A percentile compares a stretch with the other conserved stretches of the same genome.
These are phyloP conservation scores for Sisor rabdophorus DNA, from an alignment of 2,113 vertebrate genomes.

Conservation along the genomic window DNA sequence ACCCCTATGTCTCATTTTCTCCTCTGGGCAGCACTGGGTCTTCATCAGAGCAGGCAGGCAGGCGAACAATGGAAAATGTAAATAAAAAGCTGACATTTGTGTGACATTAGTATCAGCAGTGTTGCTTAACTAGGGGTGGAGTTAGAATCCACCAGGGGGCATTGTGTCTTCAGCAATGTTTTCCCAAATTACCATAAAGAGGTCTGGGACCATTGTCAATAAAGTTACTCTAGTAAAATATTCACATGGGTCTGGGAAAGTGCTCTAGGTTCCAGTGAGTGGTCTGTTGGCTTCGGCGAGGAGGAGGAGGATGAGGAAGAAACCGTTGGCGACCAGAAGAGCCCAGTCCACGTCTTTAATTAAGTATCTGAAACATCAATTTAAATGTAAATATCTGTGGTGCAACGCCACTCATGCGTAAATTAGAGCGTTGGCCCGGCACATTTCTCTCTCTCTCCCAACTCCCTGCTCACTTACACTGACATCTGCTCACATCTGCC, in stretches of 20 bases:
- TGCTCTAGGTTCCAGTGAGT: conserved; percentile 71
- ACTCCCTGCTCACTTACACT: conserved; percentile 75
- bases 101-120: conserved; percentile 33
- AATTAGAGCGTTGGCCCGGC: conserved; percentile 75
- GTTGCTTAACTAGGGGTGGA: conserved; percentile 43
- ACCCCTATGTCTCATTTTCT: neutral
- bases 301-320: conserved; percentile 73
- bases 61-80: conserved; percentile 47
- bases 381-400: conserved; percentile 82
- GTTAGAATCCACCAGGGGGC: conserved; percentile 74
- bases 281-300: conserved; percentile 69
- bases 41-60: conserved; percentile 33
- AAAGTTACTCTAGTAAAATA: conserved; percentile 69
- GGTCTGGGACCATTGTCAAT: conserved; percentile 67
- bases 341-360: conserved; percentile 79
- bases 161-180: conserved; percentile 76
- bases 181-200: conserved; percentile 62
- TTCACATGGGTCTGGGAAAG: conserved; percentile 68
- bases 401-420: conserved; percentile 77
- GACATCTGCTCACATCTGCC: conserved; percentile 80
- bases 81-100: conserved; percentile 29
- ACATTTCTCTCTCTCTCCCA: conserved; percentile 70
- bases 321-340: conserved; percentile 71
- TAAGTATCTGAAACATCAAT: conserved; percentile 84
- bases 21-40: conserved; percentile 30